Percentiles rank a stretch among this genome's conserved stretches.
These are phyloP conservation scores for Troides aeacus DNA, from an alignment of 2,888 invertebrate species.

Conservation along the genomic window DNA sequence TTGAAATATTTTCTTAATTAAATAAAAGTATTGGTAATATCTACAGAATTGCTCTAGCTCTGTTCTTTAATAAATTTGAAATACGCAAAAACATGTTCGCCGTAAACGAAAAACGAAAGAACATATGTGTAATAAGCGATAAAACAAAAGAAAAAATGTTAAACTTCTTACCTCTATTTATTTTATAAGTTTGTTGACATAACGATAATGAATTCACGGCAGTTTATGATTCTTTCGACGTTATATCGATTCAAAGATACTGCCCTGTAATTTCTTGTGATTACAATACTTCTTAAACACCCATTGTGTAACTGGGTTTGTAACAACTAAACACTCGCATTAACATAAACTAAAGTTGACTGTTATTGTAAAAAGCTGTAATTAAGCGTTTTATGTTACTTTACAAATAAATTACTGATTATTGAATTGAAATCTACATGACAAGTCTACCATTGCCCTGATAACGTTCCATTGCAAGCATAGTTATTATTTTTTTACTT, in stretches of 20 bases:
- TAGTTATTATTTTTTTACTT: neutral
- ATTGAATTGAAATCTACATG: slow-evolving; percentile 56
- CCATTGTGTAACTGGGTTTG: slow-evolving; percentile 15
- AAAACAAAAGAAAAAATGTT: neutral
- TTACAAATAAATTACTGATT: slow-evolving; percentile 46
- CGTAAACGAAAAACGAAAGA: neutral
- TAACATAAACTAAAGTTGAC: neutral
- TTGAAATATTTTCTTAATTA: neutral
- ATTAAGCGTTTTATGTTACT: slow-evolving; percentile 27
- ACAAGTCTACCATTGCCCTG: slow-evolving; percentile 63
- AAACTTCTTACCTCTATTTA: slow-evolving; percentile 54
- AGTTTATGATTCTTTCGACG: slow-evolving; percentile 59
- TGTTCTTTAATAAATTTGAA: slow-evolving; percentile 4
- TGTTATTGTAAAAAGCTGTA: slow-evolving; percentile 9
- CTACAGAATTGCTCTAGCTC: neutral
- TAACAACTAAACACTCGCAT: slow-evolving; percentile 12
- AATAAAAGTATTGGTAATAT: neutral
- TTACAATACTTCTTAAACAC: slow-evolving; percentile 9
- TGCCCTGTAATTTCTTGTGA: slow-evolving; percentile 39
- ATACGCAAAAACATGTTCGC: neutral
- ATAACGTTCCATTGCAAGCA: slow-evolving; percentile 45
- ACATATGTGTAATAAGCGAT: slow-evolving; percentile 6
- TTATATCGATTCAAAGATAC: slow-evolving; percentile 66
- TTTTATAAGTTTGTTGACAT: slow-evolving; percentile 70
- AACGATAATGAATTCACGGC: slow-evolving; percentile 61